Evolutionary conservation across 2,113 vertebrate genomes (phyloP).

Genomic region (Labeo rohita): DNA sequence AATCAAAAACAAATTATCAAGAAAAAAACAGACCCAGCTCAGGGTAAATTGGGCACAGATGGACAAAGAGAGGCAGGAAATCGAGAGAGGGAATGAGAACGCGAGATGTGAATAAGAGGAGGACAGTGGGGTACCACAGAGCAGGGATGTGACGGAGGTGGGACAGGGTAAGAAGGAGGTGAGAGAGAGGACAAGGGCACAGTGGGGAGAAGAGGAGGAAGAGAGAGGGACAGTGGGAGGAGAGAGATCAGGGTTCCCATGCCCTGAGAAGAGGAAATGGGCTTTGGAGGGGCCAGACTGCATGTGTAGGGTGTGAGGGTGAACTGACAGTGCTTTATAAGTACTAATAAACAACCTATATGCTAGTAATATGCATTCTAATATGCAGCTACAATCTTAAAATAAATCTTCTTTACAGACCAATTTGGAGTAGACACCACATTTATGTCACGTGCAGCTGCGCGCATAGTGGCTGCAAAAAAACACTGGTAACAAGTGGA

Average conservation of each 20-base stretch:
- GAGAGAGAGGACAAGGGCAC: constrained; percentile 67
- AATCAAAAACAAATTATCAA: constrained; percentile 97
- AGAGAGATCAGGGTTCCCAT: constrained; percentile 76
- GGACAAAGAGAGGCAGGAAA: constrained; percentile 76
- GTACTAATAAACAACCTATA: background rate
- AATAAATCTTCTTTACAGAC: too few species aligned
- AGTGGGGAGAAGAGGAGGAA: constrained; percentile 66
- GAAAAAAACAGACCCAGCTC: constrained; percentile 80
- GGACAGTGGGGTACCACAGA: constrained; percentile 58
- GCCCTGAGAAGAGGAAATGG: constrained; percentile 80
- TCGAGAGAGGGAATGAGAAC: constrained; percentile 58
- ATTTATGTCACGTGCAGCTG: too few species aligned
- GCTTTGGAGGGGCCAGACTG: constrained; percentile 68
- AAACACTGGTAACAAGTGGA: too few species aligned
- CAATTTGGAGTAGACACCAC: too few species aligned
- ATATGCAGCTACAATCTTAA: too few species aligned
- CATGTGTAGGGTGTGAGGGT: constrained; percentile 49
- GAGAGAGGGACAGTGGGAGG: constrained; percentile 53
- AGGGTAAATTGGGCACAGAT: constrained; percentile 97
- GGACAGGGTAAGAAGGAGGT: constrained; percentile 53
- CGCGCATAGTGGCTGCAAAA: too few species aligned
- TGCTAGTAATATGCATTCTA: background rate
- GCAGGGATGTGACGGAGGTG: constrained; percentile 47
- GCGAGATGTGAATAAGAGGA: constrained; percentile 15
- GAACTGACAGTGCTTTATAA: background rate